These are phyloP conservation scores for Drosophila navojoa DNA, from an alignment of 1,140 invertebrate species.

Conservation along the genomic window DNA sequence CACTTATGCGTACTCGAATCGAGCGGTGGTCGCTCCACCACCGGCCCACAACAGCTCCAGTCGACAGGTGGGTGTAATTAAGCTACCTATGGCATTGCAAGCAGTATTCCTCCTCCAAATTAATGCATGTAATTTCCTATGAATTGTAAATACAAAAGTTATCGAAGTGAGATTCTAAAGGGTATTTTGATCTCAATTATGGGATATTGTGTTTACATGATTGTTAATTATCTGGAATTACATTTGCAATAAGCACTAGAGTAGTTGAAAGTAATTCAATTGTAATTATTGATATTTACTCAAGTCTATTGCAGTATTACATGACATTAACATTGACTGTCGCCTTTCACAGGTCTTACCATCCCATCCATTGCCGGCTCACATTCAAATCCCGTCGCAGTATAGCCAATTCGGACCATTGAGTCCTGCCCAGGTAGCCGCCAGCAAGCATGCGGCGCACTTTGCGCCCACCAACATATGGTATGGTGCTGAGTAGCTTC, in stretches of 20 bases:
- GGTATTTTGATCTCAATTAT: no score
- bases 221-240: neutral
- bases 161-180: neutral
- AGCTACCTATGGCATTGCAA: no score
- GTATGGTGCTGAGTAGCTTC: slow-evolving; percentile 87
- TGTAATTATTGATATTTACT: no score
- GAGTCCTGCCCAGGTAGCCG: slow-evolving; percentile 88
- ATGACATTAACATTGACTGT: neutral
- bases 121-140: neutral
- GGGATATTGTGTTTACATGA: no score
- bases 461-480: slow-evolving; percentile 89
- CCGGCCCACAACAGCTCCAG: slow-evolving; percentile 94
- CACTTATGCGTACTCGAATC: slow-evolving; percentile 84
- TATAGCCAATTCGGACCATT: slow-evolving; percentile 87
- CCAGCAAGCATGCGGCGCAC: slow-evolving; percentile 87
- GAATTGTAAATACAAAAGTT: neutral
- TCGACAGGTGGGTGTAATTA: slow-evolving; percentile 86
- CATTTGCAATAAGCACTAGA: neutral
- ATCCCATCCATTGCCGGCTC: slow-evolving; percentile 92
- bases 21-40: slow-evolving; percentile 90
- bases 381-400: slow-evolving; percentile 90
- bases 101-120: no score
- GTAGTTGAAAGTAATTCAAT: neutral
- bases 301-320: no score
- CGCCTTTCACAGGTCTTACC: slow-evolving; percentile 82